A percentile compares a stretch with the other conserved stretches of the same genome.
Evolutionary conservation across 2,797 vertebrate species (phyloP).

Genomic region (Lerista edwardsae): DNA sequence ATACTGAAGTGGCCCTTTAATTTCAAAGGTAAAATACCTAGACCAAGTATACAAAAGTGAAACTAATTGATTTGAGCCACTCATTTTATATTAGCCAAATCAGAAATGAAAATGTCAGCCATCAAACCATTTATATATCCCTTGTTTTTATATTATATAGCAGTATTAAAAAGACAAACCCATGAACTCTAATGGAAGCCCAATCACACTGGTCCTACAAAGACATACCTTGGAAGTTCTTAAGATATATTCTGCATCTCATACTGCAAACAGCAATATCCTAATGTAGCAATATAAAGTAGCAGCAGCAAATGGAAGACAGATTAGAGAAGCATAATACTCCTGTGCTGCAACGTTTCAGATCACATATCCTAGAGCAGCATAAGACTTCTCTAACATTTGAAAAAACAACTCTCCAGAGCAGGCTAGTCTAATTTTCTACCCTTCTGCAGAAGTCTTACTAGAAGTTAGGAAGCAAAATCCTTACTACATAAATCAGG

Average conservation of each 20-base stretch:
- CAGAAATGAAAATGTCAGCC: conserved; percentile 4
- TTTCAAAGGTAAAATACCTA: background rate
- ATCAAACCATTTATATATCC: background rate
- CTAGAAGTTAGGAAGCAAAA: background rate
- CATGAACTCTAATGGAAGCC: background rate
- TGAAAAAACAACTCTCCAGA: background rate
- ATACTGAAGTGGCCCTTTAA: background rate
- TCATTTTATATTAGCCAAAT: background rate
- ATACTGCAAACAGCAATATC: background rate
- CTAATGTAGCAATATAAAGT: no score
- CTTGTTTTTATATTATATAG: background rate
- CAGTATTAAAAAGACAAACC: background rate
- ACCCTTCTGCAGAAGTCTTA: no score
- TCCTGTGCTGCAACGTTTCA: background rate
- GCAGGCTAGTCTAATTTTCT: no score
- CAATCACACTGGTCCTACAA: background rate
- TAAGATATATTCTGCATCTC: no score
- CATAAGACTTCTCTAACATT: background rate
- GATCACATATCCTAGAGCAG: background rate
- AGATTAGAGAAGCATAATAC: background rate
- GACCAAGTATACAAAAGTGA: background rate
- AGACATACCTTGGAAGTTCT: background rate
- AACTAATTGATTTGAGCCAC: background rate
- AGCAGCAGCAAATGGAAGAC: no score
- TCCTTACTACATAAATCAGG: background rate